Evolutionary conservation across 2,888 invertebrate genomes (phyloP).

Genomic region (Perithous albicinctus): DNA sequence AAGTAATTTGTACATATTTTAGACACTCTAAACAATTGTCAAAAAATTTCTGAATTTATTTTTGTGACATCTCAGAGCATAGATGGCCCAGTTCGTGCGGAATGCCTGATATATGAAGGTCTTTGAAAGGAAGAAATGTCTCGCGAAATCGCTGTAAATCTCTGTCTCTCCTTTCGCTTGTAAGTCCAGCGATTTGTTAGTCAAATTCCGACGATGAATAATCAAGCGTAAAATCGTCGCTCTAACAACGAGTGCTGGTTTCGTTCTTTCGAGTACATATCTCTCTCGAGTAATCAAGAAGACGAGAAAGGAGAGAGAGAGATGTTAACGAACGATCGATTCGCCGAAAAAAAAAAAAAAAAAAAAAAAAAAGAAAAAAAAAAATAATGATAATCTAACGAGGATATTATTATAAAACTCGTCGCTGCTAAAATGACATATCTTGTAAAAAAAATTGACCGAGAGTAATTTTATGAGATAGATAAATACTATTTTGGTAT

Average conservation of each 20-base stretch:
- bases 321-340: conserved; percentile 26
- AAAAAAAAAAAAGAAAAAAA: not conserved
- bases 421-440: conserved; percentile 54
- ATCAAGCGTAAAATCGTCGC: conserved; percentile 16
- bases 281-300: conserved; percentile 4
- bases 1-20: too few relatives aligned
- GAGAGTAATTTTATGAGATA: conserved; percentile 79
- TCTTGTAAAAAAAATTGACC: conserved; percentile 57
- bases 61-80: too few relatives aligned
- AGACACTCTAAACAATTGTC: too few relatives aligned
- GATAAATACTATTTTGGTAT: conserved; percentile 82
- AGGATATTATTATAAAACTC: conserved; percentile 20
- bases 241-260: conserved; percentile 30
- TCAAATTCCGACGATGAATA: conserved; percentile 16
- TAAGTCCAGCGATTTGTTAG: conserved; percentile 7
- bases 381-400: conserved; percentile 29
- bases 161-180: conserved; percentile 53
- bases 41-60: too few relatives aligned
- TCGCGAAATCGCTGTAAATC: conserved; percentile 48
- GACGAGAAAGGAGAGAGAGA: conserved; percentile 18
- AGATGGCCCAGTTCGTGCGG: too few relatives aligned
- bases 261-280: not conserved
- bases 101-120: conserved; percentile 43
- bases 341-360: conserved; percentile 21
- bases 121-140: conserved; percentile 50